phyloP scores from a whole-genome alignment of 2,113 vertebrate species.

The Zosterops borbonicus region DNA sequence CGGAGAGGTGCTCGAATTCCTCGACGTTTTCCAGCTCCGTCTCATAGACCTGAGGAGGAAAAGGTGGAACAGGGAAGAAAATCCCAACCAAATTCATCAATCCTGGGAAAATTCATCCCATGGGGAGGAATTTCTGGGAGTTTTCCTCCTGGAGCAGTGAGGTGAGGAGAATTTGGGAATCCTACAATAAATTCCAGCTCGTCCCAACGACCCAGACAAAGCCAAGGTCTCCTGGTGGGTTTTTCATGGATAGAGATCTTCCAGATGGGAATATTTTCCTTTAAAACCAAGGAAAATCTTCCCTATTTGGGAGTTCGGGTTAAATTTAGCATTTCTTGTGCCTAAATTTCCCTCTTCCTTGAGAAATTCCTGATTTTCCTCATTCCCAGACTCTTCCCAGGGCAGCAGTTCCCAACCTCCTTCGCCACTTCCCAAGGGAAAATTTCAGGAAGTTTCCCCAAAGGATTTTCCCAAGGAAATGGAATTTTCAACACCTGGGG shows the following conservation, averaged over 20 bases:
- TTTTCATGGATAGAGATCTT: neutral
- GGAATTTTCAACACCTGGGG: accelerated
- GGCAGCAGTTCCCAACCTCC: neutral
- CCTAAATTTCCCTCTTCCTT: neutral
- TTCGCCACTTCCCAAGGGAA: neutral
- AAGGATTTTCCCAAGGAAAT: neutral
- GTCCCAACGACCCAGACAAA: accelerated
- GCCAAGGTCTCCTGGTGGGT: neutral
- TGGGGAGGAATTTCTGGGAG: accelerated
- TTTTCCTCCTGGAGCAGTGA: accelerated
- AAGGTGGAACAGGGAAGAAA: neutral
- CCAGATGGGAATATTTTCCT: neutral
- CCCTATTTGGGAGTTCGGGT: accelerated
- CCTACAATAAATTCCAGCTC: neutral
- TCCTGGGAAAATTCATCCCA: accelerated
- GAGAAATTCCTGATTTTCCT: neutral
- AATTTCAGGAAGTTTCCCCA: accelerated
- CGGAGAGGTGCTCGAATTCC: conserved; percentile 80
- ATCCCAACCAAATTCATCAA: accelerated
- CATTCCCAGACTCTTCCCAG: neutral
- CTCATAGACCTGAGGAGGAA: conserved; percentile 81
- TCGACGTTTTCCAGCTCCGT: conserved; percentile 83
- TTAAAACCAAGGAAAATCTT: neutral
- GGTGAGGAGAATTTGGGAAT: neutral
- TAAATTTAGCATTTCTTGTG: neutral